Percentiles rank a stretch among this genome's conserved stretches.
These are phyloP conservation scores for Lycophotia porphyrea DNA, from an alignment of 2,888 invertebrate species.

Conservation along the genomic window DNA sequence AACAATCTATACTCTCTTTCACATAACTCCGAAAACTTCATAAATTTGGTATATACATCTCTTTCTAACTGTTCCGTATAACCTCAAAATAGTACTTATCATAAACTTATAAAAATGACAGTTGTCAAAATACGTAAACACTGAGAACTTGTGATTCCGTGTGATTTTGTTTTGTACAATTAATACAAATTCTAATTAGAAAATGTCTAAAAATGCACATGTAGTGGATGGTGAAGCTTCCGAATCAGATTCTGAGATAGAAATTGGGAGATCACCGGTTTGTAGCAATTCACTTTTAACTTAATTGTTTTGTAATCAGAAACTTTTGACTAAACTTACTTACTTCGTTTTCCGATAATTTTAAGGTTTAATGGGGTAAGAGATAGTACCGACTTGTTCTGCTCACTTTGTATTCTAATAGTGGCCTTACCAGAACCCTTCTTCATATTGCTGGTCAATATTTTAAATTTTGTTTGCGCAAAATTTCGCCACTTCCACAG, in stretches of 20 bases:
- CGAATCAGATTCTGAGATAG: slow-evolving; percentile 86
- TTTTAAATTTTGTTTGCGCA: too few species aligned
- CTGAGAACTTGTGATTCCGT: not conserved
- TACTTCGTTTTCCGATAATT: not conserved
- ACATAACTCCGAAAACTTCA: too few species aligned
- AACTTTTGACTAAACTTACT: not conserved
- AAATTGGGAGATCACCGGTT: slow-evolving; percentile 82
- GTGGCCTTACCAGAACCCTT: too few species aligned
- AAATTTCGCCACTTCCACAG: not conserved
- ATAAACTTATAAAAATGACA: not conserved
- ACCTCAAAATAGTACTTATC: not conserved
- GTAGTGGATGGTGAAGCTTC: slow-evolving; percentile 87
- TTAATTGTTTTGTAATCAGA: not conserved
- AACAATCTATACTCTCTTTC: not conserved
- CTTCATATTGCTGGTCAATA: too few species aligned
- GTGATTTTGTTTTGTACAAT: too few species aligned
- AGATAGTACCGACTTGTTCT: not conserved
- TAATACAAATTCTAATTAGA: slow-evolving; percentile 33
- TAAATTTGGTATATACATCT: not conserved
- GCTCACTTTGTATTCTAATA: not conserved
- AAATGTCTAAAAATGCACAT: slow-evolving; percentile 80
- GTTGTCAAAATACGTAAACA: slow-evolving; percentile 50
- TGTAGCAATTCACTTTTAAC: slow-evolving; percentile 49
- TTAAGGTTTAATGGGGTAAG: not conserved
- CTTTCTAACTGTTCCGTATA: not conserved